Base-by-base conservation (phyloP, 1,140 invertebrate species). In the Aphis gossypii region DNA sequence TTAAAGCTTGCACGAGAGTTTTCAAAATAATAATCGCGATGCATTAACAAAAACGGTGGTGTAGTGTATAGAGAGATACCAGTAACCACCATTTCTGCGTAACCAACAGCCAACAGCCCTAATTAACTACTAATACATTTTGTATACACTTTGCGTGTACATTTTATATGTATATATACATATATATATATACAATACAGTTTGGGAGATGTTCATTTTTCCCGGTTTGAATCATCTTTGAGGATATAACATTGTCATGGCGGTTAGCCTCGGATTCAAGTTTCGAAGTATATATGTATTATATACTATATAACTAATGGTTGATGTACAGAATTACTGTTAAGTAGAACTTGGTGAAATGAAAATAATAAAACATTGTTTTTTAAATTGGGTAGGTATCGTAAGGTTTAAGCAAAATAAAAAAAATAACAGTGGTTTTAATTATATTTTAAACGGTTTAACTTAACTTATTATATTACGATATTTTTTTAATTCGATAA, bases 91-190 rank as follows among this genome's bases (percentile, higher is more conserved):
- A 56, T 89, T 89, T 41, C 21, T 56, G 35, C 88, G 51, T 23
- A 89, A 89, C 88, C 88, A 23, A 89, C 21, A 56, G 21, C n/a
- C 46, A 89, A 89, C n/a, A 54, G 25, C 18, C 41, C 89, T 90
- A 60, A 90, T 68, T 91, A 91, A 91, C 90, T 76, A 91, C 46
- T 60, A 76, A 91, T 91, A 91, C 56, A 91, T 76, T 91, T 91
- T 91, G 56, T 76, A 68, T 44, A 46, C 30, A 30, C 54, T 23
- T 46, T 46, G 2, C n/a, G 23, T 68, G 8, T 51, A 54, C 8
- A 48, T 25, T 56, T 25, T 56, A 56, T 56, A 38, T 56, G 38
- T 56, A 25, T 56, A 44, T 60, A 1, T 35, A 30, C 14, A 21
- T 35, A n/a, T 44, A 30, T 76, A 11, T n/a, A 48, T 88, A 51